A percentile compares a stretch with the other conserved stretches of the same genome.
phyloP scores from a whole-genome alignment of 2,888 invertebrate genomes.

The Latrodectus elegans region DNA sequence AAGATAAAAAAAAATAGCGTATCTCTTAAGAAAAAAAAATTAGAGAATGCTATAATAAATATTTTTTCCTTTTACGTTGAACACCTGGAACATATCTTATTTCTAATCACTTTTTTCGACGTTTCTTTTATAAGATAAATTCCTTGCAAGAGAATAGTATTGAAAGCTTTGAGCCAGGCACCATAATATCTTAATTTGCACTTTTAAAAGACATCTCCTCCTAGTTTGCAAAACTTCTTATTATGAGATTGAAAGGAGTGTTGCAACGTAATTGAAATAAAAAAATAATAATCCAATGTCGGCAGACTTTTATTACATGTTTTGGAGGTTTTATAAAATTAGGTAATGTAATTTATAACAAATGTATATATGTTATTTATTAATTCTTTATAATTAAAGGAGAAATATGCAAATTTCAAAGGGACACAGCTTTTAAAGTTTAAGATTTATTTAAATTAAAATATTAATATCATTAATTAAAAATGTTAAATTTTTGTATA shows the following conservation, averaged over 20 bases:
- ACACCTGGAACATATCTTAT: constrained; percentile 47
- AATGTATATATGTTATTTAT: too few species aligned
- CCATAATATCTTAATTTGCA: background rate
- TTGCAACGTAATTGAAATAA: background rate
- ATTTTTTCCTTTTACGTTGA: constrained; percentile 14
- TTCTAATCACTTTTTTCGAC: constrained; percentile 45
- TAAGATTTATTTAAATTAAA: too few species aligned
- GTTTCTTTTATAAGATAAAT: background rate
- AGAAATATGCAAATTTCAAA: too few species aligned
- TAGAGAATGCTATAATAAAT: constrained; percentile 13
- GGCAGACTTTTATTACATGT: background rate
- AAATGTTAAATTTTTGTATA: too few species aligned
- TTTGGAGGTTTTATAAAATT: background rate
- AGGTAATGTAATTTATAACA: too few species aligned
- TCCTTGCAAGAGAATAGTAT: background rate
- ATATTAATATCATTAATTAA: too few species aligned
- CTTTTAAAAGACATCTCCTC: background rate
- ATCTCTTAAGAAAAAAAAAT: constrained; percentile 28
- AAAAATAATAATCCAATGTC: background rate
- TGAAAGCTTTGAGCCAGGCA: background rate
- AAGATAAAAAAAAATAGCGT: constrained; percentile 22
- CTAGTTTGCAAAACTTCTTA: background rate
- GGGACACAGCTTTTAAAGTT: too few species aligned
- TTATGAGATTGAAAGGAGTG: background rate
- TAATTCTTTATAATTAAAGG: too few species aligned